Percentiles rank a stretch among this genome's conserved stretches.
phyloP scores from a whole-genome alignment of 2,888 invertebrate species.

The Heliconius hortense region DNA sequence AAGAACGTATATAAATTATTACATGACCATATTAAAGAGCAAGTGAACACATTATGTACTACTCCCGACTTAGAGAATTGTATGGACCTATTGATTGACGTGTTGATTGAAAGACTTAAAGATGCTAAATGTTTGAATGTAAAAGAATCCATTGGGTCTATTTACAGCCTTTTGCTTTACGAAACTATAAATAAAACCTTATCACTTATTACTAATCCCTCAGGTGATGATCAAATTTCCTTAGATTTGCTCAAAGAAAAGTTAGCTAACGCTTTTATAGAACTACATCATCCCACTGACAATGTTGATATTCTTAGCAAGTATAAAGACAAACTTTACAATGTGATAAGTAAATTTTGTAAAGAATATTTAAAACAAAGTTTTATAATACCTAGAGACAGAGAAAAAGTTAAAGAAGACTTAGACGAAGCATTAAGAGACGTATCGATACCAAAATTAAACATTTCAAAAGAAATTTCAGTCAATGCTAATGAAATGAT shows the following conservation, averaged over 20 bases:
- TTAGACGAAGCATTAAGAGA: constrained; percentile 54
- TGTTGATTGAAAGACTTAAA: constrained; percentile 49
- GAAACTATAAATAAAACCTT: constrained; percentile 55
- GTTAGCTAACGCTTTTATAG: constrained; percentile 62
- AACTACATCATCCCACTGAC: constrained; percentile 52
- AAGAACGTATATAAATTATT: background rate
- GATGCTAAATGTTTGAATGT: constrained; percentile 49
- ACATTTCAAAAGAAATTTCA: constrained; percentile 53
- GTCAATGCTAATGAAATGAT: background rate
- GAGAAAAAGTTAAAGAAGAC: constrained; percentile 50
- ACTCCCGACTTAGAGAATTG: constrained; percentile 44
- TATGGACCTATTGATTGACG: constrained; percentile 46
- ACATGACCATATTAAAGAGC: constrained; percentile 1
- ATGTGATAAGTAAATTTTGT: constrained; percentile 57
- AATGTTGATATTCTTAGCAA: constrained; percentile 45
- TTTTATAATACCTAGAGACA: constrained; percentile 49
- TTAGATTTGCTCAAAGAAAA: constrained; percentile 60
- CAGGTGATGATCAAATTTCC: constrained; percentile 50
- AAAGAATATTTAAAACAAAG: constrained; percentile 53
- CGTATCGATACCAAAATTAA: constrained; percentile 53
- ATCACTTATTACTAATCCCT: constrained; percentile 44
- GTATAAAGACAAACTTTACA: constrained; percentile 52
- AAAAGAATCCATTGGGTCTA: constrained; percentile 5
- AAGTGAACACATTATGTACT: constrained; percentile 41
- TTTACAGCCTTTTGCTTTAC: constrained; percentile 56